These are phyloP conservation scores for Cynoglossus semilaevis DNA, from an alignment of 2,113 vertebrate species.

Conservation along the genomic window DNA sequence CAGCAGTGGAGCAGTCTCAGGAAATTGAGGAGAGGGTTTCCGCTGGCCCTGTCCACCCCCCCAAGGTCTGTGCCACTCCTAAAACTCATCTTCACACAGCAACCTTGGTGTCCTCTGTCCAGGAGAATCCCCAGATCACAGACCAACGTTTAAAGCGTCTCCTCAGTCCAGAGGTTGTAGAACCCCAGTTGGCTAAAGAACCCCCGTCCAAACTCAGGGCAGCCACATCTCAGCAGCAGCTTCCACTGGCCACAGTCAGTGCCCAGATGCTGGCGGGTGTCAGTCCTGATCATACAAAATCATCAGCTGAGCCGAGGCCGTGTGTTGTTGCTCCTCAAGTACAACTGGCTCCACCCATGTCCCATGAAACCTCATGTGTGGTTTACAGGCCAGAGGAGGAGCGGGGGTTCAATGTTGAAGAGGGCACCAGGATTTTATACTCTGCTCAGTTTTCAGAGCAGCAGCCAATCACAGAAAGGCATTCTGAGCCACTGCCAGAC, in stretches of 20 bases:
- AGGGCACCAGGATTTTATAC: conserved; percentile 68
- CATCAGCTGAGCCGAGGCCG: conserved; percentile 59
- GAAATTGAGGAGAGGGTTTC: conserved; percentile 64
- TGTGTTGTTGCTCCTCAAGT: conserved; percentile 57
- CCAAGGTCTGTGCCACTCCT: conserved; percentile 46
- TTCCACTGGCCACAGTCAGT: conserved; percentile 56
- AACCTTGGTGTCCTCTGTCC: conserved; percentile 67
- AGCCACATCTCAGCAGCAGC: conserved; percentile 65
- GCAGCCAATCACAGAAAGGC: conserved; percentile 51
- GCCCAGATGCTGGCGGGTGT: conserved; percentile 35
- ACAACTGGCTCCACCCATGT: conserved; percentile 48
- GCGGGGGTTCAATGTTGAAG: conserved; percentile 57
- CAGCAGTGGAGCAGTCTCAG: conserved; percentile 69
- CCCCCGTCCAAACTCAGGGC: conserved; percentile 52
- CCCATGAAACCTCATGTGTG: conserved; percentile 47
- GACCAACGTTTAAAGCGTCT: conserved; percentile 75
- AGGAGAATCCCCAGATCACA: conserved; percentile 68
- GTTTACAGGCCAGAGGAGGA: conserved; percentile 45
- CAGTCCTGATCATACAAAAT: conserved; percentile 24
- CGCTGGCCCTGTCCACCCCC: conserved; percentile 35
- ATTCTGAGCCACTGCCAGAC: conserved; percentile 43
- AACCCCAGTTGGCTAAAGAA: conserved; percentile 55
- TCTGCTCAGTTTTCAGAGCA: conserved; percentile 58
- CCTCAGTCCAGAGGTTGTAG: conserved; percentile 63
- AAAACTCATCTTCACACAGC: conserved; percentile 55